Evolutionary conservation across 2,113 vertebrate genomes (phyloP).

Genomic region (Agelaius tricolor): DNA sequence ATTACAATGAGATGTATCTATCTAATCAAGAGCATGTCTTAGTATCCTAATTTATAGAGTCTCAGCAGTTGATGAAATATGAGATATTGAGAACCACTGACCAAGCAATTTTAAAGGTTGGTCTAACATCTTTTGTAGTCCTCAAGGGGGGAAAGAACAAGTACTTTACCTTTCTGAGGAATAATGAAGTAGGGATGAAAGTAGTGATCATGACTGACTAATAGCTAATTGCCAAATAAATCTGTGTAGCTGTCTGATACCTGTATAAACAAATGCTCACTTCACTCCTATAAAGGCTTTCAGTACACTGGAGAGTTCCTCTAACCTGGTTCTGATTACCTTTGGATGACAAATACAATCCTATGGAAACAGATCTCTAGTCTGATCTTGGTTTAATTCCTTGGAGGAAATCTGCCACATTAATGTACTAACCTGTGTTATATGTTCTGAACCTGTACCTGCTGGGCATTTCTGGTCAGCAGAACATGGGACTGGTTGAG

Average conservation of each 20-base stretch:
- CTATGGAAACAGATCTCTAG: neutral
- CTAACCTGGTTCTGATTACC: neutral
- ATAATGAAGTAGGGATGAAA: conserved; percentile 5
- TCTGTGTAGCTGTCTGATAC: neutral
- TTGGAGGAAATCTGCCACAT: neutral
- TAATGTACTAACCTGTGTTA: neutral
- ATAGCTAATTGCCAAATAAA: neutral
- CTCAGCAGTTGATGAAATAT: neutral
- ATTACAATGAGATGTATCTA: conserved; percentile 1
- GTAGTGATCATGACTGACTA: neutral
- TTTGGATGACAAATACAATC: neutral
- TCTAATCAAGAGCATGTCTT: conserved; percentile 2
- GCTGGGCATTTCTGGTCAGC: neutral
- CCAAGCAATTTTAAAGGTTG: conserved; percentile 58
- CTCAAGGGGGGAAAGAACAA: neutral
- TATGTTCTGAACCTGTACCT: neutral
- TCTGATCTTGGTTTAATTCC: neutral
- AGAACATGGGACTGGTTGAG: neutral
- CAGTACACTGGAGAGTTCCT: neutral
- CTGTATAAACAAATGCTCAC: neutral
- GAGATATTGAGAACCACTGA: conserved; percentile 30
- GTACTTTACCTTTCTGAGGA: neutral
- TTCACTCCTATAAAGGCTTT: neutral
- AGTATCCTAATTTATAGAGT: conserved; percentile 16
- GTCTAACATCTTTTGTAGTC: neutral